These are phyloP conservation scores for Agrenia bidenticulata DNA, from an alignment of 2,888 invertebrate species.

Conservation along the genomic window DNA sequence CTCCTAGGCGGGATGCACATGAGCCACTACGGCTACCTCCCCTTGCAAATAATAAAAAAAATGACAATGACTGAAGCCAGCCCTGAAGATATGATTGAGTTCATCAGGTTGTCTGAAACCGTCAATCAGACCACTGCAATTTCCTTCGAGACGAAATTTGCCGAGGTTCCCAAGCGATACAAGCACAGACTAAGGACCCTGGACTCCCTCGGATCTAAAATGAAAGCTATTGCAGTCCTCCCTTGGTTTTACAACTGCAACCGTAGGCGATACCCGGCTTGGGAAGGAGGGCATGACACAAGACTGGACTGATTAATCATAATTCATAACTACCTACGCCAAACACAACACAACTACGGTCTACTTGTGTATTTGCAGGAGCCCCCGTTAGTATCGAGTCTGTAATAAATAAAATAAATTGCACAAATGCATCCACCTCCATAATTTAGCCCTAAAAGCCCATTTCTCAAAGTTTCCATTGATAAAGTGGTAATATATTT, in stretches of 20 bases:
- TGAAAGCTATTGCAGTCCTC: constrained; percentile 7
- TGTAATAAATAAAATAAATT: too few relatives aligned
- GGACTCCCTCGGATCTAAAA: not conserved
- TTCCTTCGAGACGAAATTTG: not conserved
- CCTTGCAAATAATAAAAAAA: constrained; percentile 7
- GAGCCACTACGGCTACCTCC: constrained; percentile 20
- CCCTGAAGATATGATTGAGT: not conserved
- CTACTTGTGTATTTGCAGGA: too few relatives aligned
- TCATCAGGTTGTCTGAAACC: not conserved
- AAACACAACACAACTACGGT: too few relatives aligned
- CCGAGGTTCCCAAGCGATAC: not conserved
- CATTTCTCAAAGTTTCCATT: too few relatives aligned
- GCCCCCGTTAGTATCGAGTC: too few relatives aligned
- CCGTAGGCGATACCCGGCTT: constrained; percentile 12
- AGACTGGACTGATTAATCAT: constrained; percentile 1
- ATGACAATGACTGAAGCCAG: constrained; percentile 1
- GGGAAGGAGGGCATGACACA: constrained; percentile 17
- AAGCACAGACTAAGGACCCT: not conserved
- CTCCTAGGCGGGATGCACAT: constrained; percentile 26
- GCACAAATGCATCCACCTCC: too few relatives aligned
- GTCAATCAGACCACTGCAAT: too few relatives aligned
- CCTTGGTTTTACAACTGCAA: constrained; percentile 28
- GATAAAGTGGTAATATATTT: too few relatives aligned
- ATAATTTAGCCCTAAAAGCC: too few relatives aligned
- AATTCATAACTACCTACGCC: too few relatives aligned